Conservation (phyloP, 2,888 invertebrate genomes). For the Serripes groenlandicus region DNA sequence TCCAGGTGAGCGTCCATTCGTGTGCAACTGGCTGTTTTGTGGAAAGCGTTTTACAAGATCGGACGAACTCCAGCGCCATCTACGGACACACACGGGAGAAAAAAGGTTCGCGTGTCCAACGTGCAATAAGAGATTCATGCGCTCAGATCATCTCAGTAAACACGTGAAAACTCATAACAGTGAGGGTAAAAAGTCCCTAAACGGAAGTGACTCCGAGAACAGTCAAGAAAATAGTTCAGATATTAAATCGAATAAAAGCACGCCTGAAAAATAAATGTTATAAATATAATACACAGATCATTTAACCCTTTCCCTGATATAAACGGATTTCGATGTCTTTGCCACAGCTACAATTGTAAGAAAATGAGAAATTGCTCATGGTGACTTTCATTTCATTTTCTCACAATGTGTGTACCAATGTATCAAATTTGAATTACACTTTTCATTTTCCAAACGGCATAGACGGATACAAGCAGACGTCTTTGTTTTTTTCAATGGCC, state of each 20-base stretch:
- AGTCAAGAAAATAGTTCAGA: constrained; percentile 64
- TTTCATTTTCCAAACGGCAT: too few relatives aligned
- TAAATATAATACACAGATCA: too few relatives aligned
- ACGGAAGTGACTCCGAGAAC: constrained; percentile 76
- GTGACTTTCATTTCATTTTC: background rate
- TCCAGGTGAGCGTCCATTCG: constrained; percentile 97
- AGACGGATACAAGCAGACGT: too few relatives aligned
- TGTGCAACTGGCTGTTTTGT: constrained; percentile 99
- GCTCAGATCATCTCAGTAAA: constrained; percentile 97
- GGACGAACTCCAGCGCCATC: constrained; percentile 98
- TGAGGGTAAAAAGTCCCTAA: constrained; percentile 75
- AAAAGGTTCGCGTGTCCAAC: constrained; percentile 95
- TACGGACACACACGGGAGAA: constrained; percentile 96
- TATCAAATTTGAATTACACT: too few relatives aligned
- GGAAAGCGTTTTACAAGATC: constrained; percentile 98
- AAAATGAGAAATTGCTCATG: background rate
- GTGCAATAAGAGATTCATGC: constrained; percentile 96
- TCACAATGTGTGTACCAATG: too few relatives aligned
- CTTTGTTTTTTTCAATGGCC: too few relatives aligned
- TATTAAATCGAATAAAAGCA: constrained; percentile 37
- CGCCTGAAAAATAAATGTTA: constrained; percentile 42
- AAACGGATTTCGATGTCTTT: too few relatives aligned
- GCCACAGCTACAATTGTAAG: background rate
- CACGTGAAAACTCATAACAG: constrained; percentile 93
- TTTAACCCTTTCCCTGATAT: too few relatives aligned